Evolutionary conservation across 2,113 vertebrate genomes (phyloP).

Genomic region (Ictalurus furcatus): DNA sequence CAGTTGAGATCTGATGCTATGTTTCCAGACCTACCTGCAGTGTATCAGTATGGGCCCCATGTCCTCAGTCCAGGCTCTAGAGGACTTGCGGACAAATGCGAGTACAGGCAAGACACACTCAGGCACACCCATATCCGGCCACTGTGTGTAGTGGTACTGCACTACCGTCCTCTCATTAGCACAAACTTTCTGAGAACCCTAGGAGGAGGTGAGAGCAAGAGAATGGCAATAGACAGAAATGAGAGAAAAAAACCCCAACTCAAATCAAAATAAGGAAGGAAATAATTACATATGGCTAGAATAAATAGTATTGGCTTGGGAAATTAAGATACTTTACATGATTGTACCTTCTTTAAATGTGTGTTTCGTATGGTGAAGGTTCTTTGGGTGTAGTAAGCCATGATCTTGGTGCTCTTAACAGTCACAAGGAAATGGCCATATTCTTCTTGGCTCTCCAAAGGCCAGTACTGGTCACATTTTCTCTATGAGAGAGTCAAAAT

Average conservation of each 20-base stretch:
- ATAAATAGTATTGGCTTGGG: background rate
- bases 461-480: slow-evolving; percentile 68
- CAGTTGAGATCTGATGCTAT: background rate
- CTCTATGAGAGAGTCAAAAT: slow-evolving; percentile 72
- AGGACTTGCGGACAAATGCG: slow-evolving; percentile 87
- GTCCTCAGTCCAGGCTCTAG: slow-evolving; percentile 72
- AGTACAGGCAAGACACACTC: slow-evolving; percentile 88
- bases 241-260: background rate
- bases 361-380: slow-evolving; percentile 86
- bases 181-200: slow-evolving; percentile 89
- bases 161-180: slow-evolving; percentile 79
- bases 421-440: slow-evolving; percentile 88
- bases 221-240: background rate
- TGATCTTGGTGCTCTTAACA: slow-evolving; percentile 78
- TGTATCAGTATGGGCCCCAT: slow-evolving; percentile 89
- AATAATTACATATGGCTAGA: background rate
- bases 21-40: slow-evolving; percentile 83
- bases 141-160: slow-evolving; percentile 96
- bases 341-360: slow-evolving; percentile 83
- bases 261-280: background rate
- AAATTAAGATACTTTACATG: background rate
- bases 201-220: background rate
- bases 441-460: slow-evolving; percentile 86
- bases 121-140: slow-evolving; percentile 97
- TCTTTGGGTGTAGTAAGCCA: slow-evolving; percentile 90